Evolutionary conservation across 2,888 invertebrate species (phyloP).

Genomic region (Entomobrya proxima): DNA sequence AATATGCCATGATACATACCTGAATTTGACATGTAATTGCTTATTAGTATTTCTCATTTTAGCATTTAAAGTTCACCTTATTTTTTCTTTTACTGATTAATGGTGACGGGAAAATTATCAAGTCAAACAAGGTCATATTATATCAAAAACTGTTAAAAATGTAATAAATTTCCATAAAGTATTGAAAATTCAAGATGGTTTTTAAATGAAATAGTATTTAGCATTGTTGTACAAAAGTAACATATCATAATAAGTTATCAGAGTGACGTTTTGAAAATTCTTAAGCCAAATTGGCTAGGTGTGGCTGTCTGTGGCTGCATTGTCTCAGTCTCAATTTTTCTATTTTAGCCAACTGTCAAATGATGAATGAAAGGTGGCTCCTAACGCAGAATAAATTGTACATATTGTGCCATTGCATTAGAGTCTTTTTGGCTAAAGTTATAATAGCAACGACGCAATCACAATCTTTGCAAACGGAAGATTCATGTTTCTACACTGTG

Average conservation of each 20-base stretch:
- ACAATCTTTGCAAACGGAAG: not conserved
- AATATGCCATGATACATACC: not conserved
- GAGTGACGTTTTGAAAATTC: constrained; percentile 24
- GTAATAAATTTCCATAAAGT: not conserved
- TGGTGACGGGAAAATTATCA: constrained; percentile 9
- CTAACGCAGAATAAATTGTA: not conserved
- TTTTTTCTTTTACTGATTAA: constrained; percentile 28
- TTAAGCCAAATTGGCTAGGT: constrained; percentile 43
- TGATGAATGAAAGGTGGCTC: constrained; percentile 18
- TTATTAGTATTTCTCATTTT: constrained; percentile 15
- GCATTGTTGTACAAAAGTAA: not conserved
- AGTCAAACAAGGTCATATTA: constrained; percentile 29
- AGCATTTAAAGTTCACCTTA: constrained; percentile 10
- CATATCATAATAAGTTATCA: constrained; percentile 35
- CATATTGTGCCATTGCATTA: not conserved
- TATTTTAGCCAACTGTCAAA: constrained; percentile 32
- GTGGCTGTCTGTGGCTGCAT: constrained; percentile 23
- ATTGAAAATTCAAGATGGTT: not conserved
- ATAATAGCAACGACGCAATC: not conserved
- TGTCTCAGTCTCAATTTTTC: constrained; percentile 41
- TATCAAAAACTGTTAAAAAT: not conserved
- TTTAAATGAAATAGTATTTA: not conserved
- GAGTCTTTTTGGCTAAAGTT: not conserved
- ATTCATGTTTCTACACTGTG: not conserved
- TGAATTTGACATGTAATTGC: not conserved